A percentile compares a stretch with the other conserved stretches of the same genome.
Conservation (phyloP, 2,797 vertebrate species). For the Coracias cyanogaster region DNA sequence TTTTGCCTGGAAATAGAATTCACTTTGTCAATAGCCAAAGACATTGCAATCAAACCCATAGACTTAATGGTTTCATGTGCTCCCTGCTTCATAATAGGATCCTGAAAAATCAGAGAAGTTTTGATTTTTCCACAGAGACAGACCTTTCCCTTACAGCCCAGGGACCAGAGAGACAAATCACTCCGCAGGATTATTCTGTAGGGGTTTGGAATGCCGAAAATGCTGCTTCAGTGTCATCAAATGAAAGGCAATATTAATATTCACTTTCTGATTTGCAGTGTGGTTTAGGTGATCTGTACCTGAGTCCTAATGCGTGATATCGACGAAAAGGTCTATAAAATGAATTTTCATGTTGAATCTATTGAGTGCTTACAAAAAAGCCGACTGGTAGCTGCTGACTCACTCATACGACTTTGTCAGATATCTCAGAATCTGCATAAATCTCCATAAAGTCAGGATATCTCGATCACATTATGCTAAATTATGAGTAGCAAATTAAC, state of each 20-base stretch:
- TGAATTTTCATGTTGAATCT: constrained; percentile 48
- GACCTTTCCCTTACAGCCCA: constrained; percentile 30
- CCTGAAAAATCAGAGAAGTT: neutral
- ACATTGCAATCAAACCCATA: neutral
- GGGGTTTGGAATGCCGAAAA: constrained; percentile 18
- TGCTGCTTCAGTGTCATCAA: neutral
- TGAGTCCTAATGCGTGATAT: neutral
- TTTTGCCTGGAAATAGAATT: constrained; percentile 31
- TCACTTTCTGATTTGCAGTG: neutral
- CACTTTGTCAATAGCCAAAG: constrained; percentile 29
- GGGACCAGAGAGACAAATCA: neutral
- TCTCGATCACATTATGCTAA: constrained; percentile 82
- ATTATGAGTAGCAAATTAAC: constrained; percentile 84
- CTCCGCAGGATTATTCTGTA: constrained; percentile 30
- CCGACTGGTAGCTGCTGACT: constrained; percentile 61
- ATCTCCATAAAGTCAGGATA: constrained; percentile 81
- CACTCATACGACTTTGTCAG: constrained; percentile 62
- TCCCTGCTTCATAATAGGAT: neutral
- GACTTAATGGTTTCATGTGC: neutral
- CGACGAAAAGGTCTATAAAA: constrained; percentile 33
- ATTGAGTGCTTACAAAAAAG: constrained; percentile 46
- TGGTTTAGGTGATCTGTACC: constrained; percentile 30
- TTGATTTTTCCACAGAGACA: constrained; percentile 21
- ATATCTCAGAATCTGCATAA: constrained; percentile 80
- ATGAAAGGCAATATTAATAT: constrained; percentile 23